Base-by-base conservation (phyloP, 2,797 vertebrate genomes). In the Sebastes kiyomatsui region DNA sequence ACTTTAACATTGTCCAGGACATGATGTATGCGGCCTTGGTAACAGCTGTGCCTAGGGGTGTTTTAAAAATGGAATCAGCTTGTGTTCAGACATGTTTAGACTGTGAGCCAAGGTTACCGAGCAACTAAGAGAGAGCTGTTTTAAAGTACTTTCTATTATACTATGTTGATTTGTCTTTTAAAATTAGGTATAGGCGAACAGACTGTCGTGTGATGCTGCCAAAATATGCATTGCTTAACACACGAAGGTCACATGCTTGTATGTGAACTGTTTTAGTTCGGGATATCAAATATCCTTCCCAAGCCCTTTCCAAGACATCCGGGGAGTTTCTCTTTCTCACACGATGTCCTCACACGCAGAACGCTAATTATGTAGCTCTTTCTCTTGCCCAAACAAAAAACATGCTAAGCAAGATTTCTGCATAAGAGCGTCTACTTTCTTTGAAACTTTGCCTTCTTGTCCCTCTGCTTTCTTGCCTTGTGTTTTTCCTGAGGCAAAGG, bases 201-300 rank as follows among this genome's bases (percentile, higher is more conserved):
- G n/a, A 27, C 35, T 64, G 62, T 58, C 9, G 2, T 18, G 33
- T 42, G 73, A 59, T 20, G 59, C 75, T 67, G 73, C 77, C 68
- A 80, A 75, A 87, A 68, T 71, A 32, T 2, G 22, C 33, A 33
- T 28, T 60, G n/a, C 54, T 28, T 84, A 80, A 74, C 81, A 72
- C 61, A 49, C 7, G 3, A 32, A 62, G 18, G 77, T 86, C 77
- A 93, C 93, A 87, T 92, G 92, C 67, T 75, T 32, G 7, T 27
- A 32, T 64, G 62, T 69, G 79, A 85, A 67, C 84, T 28, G 23
- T 86, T 92, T 90, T 90, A 92, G 90, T 86, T 79, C 75, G 66
- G 77, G 74, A 77, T 92, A 93, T 95, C 93, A 62, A 78, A 82
- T 95, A 72, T 92, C 90, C 80, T 88, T 86, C 74, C 77, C 75